Evolutionary conservation across 2,797 vertebrate genomes (phyloP).

Genomic region (Lithobates sylvaticus): DNA sequence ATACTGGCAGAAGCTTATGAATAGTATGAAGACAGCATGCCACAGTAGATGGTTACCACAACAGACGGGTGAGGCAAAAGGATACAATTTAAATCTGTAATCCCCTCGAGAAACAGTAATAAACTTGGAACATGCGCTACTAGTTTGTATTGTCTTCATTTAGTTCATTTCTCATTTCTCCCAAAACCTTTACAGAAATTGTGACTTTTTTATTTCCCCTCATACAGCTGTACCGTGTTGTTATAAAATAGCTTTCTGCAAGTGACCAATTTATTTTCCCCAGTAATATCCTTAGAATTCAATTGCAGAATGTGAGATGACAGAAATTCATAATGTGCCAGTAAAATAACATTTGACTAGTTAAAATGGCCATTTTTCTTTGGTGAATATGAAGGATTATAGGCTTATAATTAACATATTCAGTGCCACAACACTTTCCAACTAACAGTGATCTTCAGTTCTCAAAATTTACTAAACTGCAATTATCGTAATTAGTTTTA

Average conservation of each 20-base stretch:
- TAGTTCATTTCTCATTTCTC: slow-evolving; percentile 49
- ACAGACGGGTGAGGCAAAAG: slow-evolving; percentile 36
- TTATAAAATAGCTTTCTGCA: slow-evolving; percentile 29
- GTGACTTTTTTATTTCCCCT: slow-evolving; percentile 70
- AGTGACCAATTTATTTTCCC: slow-evolving; percentile 41
- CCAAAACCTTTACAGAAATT: slow-evolving; percentile 65
- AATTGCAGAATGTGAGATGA: slow-evolving; percentile 41
- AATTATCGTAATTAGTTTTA: too few species aligned
- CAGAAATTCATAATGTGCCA: slow-evolving; percentile 6
- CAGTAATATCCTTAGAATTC: slow-evolving; percentile 28
- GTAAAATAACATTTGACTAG: slow-evolving; percentile 10
- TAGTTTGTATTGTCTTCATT: slow-evolving; percentile 37
- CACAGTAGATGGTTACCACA: slow-evolving; percentile 18
- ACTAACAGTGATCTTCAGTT: not conserved
- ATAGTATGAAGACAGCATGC: slow-evolving; percentile 8
- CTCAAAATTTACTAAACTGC: too few species aligned
- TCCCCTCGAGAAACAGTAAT: slow-evolving; percentile 41
- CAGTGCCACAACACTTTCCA: not conserved
- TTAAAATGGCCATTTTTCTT: slow-evolving; percentile 6
- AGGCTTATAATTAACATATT: slow-evolving; percentile 4
- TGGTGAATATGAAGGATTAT: not conserved
- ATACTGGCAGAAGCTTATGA: slow-evolving; percentile 25
- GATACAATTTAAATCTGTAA: slow-evolving; percentile 47
- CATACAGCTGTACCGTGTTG: slow-evolving; percentile 60
- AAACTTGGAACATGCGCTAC: slow-evolving; percentile 35